Base-by-base conservation (phyloP, 2,888 invertebrate genomes). In the Dasypolia templi region DNA sequence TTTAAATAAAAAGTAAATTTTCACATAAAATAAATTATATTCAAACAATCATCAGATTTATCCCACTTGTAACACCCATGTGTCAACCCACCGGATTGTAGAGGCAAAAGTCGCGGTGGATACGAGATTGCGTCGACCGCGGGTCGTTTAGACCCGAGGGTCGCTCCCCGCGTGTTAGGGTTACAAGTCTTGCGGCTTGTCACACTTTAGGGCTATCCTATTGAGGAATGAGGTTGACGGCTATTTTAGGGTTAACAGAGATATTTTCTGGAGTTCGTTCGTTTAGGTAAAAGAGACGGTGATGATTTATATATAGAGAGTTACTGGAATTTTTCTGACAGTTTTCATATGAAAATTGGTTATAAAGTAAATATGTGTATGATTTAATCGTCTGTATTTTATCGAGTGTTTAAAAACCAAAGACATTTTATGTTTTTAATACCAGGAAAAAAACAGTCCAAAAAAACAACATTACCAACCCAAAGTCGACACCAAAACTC, bases 141-240 rank as follows among this genome's bases (percentile, higher is more conserved):
- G 91, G 88, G 86, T 85, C 83, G 86, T 77, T 73, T 79, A 76
- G 84, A 81, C 78, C 63, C 76, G 84, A 83, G 92, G 92, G 92
- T 91, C 87, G 88, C 87, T 85, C 91, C 92, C 91, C 88, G 87
- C 86, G 80, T 87, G 89, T 89, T 89, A 91, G 92, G 92, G 92
- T 91, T 92, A 90, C 90, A 89, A 88, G 79, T 85, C 81, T 85
- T 88, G 86, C 87, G 85, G 89, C 82, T 88, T 89, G 87, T 88
- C 87, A 87, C 87, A 82, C 86, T 88, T 88, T 88, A 87, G 87
- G 79, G 85, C 87, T 83, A 86, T 83, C 83, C 81, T 86, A 83
- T 85, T 82, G 76, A 66, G 63, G 69, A 74, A 84, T 84, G 67
- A 72, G 74, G 81, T 85, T 84, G 67, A 75, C 69, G 32, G 63